These are phyloP conservation scores for Pangasius larnaudii DNA, from an alignment of 2,797 vertebrate species.

Conservation along the genomic window DNA sequence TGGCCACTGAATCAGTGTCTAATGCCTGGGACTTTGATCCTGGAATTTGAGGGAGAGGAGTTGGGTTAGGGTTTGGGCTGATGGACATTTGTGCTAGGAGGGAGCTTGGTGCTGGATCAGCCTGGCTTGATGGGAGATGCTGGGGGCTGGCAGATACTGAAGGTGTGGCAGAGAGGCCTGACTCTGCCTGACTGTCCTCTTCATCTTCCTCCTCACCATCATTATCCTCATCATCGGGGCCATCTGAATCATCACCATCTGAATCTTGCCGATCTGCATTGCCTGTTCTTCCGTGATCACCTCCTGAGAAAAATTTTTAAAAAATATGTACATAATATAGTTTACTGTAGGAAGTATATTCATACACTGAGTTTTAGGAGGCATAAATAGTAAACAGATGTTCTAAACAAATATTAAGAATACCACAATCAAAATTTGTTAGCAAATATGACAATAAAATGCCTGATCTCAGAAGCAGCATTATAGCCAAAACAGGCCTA, in stretches of 20 bases:
- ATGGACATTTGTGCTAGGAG: slow-evolving; percentile 94
- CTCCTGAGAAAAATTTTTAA: slow-evolving; percentile 76
- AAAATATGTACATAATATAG: neutral
- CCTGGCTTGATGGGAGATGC: slow-evolving; percentile 81
- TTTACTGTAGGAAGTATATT: neutral
- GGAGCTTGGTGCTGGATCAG: slow-evolving; percentile 84
- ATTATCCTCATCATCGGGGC: slow-evolving; percentile 91
- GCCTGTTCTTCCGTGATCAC: slow-evolving; percentile 85
- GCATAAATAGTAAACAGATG: neutral
- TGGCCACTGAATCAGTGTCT: slow-evolving; percentile 59
- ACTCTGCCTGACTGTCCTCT: slow-evolving; percentile 95
- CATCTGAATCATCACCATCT: slow-evolving; percentile 94
- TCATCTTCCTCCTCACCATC: slow-evolving; percentile 96
- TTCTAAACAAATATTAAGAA: neutral
- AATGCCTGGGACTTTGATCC: slow-evolving; percentile 45
- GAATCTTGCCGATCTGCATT: slow-evolving; percentile 85
- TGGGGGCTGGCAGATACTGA: slow-evolving; percentile 94
- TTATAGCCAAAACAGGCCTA: neutral
- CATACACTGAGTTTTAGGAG: neutral
- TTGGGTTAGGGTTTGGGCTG: slow-evolving; percentile 65
- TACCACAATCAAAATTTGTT: neutral
- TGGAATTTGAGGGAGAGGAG: slow-evolving; percentile 54
- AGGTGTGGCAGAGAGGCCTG: slow-evolving; percentile 89
- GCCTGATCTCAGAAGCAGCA: neutral
- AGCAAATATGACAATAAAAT: neutral